phyloP scores from a whole-genome alignment of 1,140 invertebrate species.

The Diorhabda sublineata region DNA sequence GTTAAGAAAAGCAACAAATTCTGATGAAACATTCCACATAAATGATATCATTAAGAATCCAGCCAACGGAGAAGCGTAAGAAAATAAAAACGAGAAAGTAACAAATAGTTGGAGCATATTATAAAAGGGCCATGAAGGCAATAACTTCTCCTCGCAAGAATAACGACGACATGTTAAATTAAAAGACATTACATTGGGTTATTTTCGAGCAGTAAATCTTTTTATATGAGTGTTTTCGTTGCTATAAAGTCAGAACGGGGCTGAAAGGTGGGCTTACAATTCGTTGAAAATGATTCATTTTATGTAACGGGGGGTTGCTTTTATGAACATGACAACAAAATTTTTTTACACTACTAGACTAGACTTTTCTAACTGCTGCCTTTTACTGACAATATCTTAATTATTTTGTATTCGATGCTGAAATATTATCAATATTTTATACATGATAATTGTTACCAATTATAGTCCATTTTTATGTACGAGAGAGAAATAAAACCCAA shows the following conservation, averaged over 20 bases:
- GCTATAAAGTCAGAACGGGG: conserved; percentile 14
- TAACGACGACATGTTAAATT: conserved; percentile 33
- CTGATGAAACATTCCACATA: background rate
- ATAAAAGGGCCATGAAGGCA: conserved; percentile 16
- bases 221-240: conserved; percentile 22
- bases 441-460: too few species aligned
- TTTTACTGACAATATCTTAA: too few species aligned
- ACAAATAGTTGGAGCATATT: conserved; percentile 11
- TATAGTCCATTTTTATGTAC: too few species aligned
- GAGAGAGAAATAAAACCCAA: too few species aligned
- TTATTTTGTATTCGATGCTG: too few species aligned
- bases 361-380: too few species aligned
- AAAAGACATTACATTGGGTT: conserved; percentile 33
- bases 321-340: background rate
- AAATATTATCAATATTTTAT: too few species aligned
- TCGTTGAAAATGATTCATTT: conserved; percentile 21
- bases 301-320: background rate
- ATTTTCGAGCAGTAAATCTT: conserved; percentile 32
- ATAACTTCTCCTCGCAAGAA: conserved; percentile 26
- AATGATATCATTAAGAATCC: background rate
- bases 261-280: conserved; percentile 7
- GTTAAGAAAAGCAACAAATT: background rate
- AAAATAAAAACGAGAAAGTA: conserved; percentile 9
- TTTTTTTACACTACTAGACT: too few species aligned
- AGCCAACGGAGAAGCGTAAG: background rate